Conservation (phyloP, 2,113 vertebrate species). For the Seriola rivoliana region DNA sequence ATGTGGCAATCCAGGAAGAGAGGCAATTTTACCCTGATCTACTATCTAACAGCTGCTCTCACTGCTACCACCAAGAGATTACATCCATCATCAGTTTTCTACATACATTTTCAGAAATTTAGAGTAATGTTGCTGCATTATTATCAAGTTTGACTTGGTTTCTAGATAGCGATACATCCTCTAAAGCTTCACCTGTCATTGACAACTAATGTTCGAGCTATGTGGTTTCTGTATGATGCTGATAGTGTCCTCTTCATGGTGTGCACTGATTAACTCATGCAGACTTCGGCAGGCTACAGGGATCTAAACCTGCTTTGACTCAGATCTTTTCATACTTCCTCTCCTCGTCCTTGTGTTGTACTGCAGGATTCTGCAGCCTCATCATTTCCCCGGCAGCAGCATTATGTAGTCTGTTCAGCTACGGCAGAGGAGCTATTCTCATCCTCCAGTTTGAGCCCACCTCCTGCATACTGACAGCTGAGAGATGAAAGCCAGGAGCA, state of each 20-base stretch:
- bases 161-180: neutral
- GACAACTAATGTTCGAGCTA: neutral
- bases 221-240: neutral
- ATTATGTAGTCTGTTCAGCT: conserved; percentile 42
- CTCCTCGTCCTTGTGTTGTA: conserved; percentile 59
- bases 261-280: neutral
- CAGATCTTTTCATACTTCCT: conserved; percentile 25
- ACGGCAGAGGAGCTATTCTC: conserved; percentile 60
- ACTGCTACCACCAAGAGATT: conserved; percentile 11
- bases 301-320: conserved; percentile 13
- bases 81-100: conserved; percentile 14
- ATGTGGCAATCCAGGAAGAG: conserved; percentile 50
- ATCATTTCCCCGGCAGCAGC: conserved; percentile 61
- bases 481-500: conserved; percentile 21
- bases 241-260: neutral
- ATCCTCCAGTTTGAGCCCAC: conserved; percentile 18
- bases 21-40: conserved; percentile 33
- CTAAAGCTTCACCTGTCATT: neutral
- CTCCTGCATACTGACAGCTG: conserved; percentile 42
- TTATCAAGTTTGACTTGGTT: neutral
- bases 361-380: conserved; percentile 68
- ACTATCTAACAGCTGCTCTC: conserved; percentile 41
- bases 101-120: neutral
- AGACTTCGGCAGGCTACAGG: conserved; percentile 10
- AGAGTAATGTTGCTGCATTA: neutral